phyloP scores from a whole-genome alignment of 2,888 invertebrate genomes.

The Priapulus caudatus region DNA sequence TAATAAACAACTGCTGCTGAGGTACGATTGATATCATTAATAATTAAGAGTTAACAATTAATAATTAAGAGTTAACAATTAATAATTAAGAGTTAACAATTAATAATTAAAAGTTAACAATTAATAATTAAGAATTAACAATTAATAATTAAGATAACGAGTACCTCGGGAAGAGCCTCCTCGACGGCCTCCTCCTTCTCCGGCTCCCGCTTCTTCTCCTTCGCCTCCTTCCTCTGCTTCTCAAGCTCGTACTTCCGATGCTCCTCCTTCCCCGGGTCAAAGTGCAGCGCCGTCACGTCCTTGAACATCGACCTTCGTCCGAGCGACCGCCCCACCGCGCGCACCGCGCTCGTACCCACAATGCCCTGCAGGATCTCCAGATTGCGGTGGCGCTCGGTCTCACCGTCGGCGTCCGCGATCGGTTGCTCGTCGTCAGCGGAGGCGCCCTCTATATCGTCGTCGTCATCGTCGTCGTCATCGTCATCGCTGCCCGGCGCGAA shows the following conservation, averaged over 20 bases:
- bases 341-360: not conserved
- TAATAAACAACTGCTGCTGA: no score
- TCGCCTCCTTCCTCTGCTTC: not conserved
- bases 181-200: not conserved
- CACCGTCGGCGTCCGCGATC: conserved; percentile 26
- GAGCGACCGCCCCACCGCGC: not conserved
- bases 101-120: no score
- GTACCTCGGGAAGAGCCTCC: no score
- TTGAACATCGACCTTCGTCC: not conserved
- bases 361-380: not conserved
- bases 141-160: no score
- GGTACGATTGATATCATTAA: no score
- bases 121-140: no score
- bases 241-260: not conserved
- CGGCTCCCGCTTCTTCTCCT: not conserved
- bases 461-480: conserved; percentile 40
- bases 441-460: conserved; percentile 27
- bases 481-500: conserved; percentile 43
- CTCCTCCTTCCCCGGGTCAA: not conserved
- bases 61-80: no score
- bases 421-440: conserved; percentile 28
- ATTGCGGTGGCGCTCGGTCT: no score
- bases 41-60: no score
- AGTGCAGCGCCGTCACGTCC: no score
- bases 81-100: no score